Base-by-base conservation (phyloP, 2,113 vertebrate species). In the Lophius piscatorius region DNA sequence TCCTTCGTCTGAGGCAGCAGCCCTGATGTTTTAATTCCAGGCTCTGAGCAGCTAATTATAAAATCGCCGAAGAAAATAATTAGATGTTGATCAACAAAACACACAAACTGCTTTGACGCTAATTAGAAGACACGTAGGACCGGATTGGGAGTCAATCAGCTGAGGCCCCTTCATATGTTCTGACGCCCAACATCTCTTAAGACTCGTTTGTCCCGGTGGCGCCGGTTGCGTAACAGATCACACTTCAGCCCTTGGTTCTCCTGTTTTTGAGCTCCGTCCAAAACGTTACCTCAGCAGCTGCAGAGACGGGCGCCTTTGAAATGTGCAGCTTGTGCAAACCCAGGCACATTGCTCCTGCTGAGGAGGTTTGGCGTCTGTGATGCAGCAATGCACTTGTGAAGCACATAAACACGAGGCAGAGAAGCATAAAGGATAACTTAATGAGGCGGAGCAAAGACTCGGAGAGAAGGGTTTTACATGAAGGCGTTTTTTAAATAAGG, bases 171-270 rank as follows among this genome's bases (percentile, higher is more conserved):
- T 13, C 11, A 5, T 16, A 1, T 36, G 42, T 22, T 17, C 1
- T 26, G 23, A 33, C 13, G 9, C 35, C 6, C 1, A 41, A 34
- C 22, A 4, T 17, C 29, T 29, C 46, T 28, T 0, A 1, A 4
- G 21, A 35, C 5, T 14, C 10, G 29, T 67, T 55, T 13, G 26
- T 36, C 26, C 38, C 29, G 2, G 9, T 26, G 69, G 47, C 23
- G 56, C 6, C 6, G 63, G 24, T 82, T 76, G 39, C 1, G 31
- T 61, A 72, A 78, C 63, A 9, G 44, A 24, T 67, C 46, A 47
- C 70, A 55, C 47, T 17, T 13, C 26, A 34, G 6, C 13, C 16
- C 9, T 1, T 29, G 12, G 16, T 4, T 13, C 39, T 41, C 21
- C 2, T 45, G 12, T 16, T 23, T 48, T 45, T 14, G 39, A 18